These are phyloP conservation scores for Isoperla grammatica DNA, from an alignment of 2,888 invertebrate genomes.

Conservation along the genomic window DNA sequence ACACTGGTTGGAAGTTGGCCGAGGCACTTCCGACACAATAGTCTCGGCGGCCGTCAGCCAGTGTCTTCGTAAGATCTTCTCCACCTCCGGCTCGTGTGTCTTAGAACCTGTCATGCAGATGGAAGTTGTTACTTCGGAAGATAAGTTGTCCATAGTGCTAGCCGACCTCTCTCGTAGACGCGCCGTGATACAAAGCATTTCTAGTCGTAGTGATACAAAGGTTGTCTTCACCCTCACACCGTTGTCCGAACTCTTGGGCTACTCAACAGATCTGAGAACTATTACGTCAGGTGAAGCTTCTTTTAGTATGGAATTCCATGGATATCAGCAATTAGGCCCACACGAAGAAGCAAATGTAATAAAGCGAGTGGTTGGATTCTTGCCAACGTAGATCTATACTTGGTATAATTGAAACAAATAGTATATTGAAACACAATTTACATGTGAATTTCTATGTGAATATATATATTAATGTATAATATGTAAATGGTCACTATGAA, in stretches of 20 bases:
- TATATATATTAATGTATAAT: too few species aligned
- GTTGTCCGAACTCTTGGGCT: constrained; percentile 81
- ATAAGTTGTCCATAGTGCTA: constrained; percentile 57
- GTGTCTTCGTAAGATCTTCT: constrained; percentile 68
- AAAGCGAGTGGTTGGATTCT: constrained; percentile 56
- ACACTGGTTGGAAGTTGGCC: constrained; percentile 66
- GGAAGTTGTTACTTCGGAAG: constrained; percentile 66
- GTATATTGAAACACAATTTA: too few species aligned
- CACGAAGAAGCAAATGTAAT: constrained; percentile 64
- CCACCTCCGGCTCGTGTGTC: constrained; percentile 49
- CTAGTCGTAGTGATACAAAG: constrained; percentile 54
- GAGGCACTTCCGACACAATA: constrained; percentile 74
- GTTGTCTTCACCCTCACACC: constrained; percentile 69
- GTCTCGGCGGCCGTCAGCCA: constrained; percentile 76
- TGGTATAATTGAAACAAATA: too few species aligned
- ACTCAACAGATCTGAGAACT: constrained; percentile 76
- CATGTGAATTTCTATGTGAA: too few species aligned
- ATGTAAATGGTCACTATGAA: too few species aligned
- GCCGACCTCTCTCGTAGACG: constrained; percentile 72
- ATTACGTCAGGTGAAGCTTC: constrained; percentile 85
- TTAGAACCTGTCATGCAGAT: constrained; percentile 89
- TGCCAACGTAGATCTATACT: background rate
- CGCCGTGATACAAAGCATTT: constrained; percentile 59
- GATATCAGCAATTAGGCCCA: constrained; percentile 65
- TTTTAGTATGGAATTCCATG: constrained; percentile 83